These are phyloP conservation scores for Spisula subtruncata DNA, from an alignment of 2,888 invertebrate genomes.

Conservation along the genomic window DNA sequence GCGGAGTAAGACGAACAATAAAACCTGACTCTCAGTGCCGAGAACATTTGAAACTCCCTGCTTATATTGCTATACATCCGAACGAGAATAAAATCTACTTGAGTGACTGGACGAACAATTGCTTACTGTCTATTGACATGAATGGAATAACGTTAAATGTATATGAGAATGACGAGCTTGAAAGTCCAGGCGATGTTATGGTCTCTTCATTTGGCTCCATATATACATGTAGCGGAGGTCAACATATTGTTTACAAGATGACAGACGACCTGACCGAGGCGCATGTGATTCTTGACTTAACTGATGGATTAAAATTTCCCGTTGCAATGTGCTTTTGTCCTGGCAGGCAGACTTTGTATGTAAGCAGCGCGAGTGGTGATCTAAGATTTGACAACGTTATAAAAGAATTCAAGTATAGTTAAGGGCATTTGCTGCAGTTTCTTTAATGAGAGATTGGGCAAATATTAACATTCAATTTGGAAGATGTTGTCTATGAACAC, in stretches of 20 bases:
- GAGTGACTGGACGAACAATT: slow-evolving; percentile 15
- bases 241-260: slow-evolving; percentile 31
- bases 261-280: slow-evolving; percentile 8
- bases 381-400: background rate
- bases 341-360: background rate
- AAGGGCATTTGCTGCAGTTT: too few relatives aligned
- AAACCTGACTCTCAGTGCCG: background rate
- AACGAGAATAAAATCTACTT: slow-evolving; percentile 10
- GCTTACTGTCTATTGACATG: background rate
- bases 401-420: background rate
- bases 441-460: too few relatives aligned
- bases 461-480: too few relatives aligned
- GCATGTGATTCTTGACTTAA: background rate
- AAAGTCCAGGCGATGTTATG: background rate
- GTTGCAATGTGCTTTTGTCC: background rate
- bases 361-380: slow-evolving; percentile 6
- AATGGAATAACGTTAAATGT: background rate
- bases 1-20: background rate
- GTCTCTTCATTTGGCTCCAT: background rate
- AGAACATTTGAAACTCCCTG: background rate
- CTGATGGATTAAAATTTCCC: slow-evolving; percentile 5
- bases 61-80: slow-evolving; percentile 8
- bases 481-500: too few relatives aligned
- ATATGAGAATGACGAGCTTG: background rate
- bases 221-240: background rate